These are phyloP conservation scores for Xiphorhynchus erythropygius DNA, from an alignment of 2,797 vertebrate species.

Conservation along the genomic window DNA sequence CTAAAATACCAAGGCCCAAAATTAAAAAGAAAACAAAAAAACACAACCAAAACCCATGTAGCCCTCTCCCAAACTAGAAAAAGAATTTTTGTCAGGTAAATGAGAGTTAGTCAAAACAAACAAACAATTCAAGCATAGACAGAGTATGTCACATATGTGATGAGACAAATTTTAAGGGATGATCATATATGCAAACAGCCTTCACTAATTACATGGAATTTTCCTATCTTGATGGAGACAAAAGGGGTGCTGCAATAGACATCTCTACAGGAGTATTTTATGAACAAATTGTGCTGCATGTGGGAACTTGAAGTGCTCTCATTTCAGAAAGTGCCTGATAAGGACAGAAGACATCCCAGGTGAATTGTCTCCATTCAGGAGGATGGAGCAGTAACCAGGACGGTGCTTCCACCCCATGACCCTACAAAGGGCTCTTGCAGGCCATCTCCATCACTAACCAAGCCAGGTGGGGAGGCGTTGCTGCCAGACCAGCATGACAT, in stretches of 20 bases:
- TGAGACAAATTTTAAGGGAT: slow-evolving; percentile 25
- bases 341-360: background rate
- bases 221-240: slow-evolving; percentile 35
- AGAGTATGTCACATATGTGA: background rate
- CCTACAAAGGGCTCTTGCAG: background rate
- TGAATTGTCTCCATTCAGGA: background rate
- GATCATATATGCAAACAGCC: background rate
- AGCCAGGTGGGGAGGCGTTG: background rate
- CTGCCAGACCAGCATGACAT: background rate
- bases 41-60: background rate
- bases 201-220: slow-evolving; percentile 2
- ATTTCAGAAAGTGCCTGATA: background rate
- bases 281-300: background rate
- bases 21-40: background rate
- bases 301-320: background rate
- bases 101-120: slow-evolving; percentile 23
- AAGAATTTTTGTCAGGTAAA: background rate
- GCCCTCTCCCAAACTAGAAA: background rate
- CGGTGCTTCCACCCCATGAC: background rate
- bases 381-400: background rate
- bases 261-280: background rate
- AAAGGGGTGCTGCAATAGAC: background rate
- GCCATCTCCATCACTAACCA: background rate
- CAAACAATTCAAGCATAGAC: background rate
- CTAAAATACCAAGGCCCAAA: slow-evolving; percentile 7